Evolutionary conservation across 2,797 vertebrate species (phyloP), one percentile per base, ranked within the genome.

Genomic region (Phrynocephalus guinanensis): DNA sequence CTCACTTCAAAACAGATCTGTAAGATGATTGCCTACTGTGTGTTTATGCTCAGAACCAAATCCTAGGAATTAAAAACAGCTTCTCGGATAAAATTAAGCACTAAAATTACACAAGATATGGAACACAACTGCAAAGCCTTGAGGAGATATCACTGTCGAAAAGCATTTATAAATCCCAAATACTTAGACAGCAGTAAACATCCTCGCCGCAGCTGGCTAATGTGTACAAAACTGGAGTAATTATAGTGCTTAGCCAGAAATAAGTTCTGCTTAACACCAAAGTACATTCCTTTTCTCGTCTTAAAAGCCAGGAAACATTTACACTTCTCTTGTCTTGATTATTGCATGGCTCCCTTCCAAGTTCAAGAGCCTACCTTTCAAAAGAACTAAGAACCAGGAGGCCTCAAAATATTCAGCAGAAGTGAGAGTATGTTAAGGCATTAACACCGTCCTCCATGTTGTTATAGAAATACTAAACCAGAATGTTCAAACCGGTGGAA

Each of bases 221-320:
- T 78, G 28, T 84, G 6, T 86, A 20, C 68, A 71, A 44, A 87
- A 89, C 22, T 30, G 70, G 1, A 91, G 9, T 84, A 88, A 93
- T 88, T 73, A 30, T 2, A 44, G 28, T 86, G 66, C 56, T 88
- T 67, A 84, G 24, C 50, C 72, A 79, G 85, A 63, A 44, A 88
- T 85, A 50, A n/a, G n/a, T 26, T 20, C 1, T 82, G n/a, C 79
- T 5, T 86, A 86, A 82, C 84, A 93, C 13, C 20, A 81, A 26
- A 92, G 73, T 16, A 79, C 20, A 30, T 79, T 52, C 28, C 20
- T 90, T n/a, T 86, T 89, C 86, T 88, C 85, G 16, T 16, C 89
- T 22, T 91, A 38, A 84, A 82, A 85, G 91, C 13, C 18, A 66
- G 15, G 90, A 50, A 6, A 78, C 20, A 38, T 72, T 26, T 79